These are phyloP conservation scores for Chelon auratus DNA, from an alignment of 2,797 vertebrate species.

Conservation along the genomic window DNA sequence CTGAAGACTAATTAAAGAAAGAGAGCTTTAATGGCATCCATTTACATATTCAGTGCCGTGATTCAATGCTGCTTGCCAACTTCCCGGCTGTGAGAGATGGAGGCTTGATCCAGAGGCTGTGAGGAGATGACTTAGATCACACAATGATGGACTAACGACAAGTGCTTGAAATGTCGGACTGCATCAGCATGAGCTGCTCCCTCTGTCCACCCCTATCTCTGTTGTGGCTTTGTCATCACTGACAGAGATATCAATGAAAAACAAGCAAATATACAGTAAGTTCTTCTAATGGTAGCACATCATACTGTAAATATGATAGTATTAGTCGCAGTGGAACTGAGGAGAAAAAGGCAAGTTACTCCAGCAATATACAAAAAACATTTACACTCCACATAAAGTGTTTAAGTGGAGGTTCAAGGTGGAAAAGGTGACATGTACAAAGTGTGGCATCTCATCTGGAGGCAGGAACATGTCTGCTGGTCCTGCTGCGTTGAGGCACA, in stretches of 20 bases:
- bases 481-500: slow-evolving; percentile 26
- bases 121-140: slow-evolving; percentile 35
- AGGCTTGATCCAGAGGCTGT: slow-evolving; percentile 48
- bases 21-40: slow-evolving; percentile 77
- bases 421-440: slow-evolving; percentile 53
- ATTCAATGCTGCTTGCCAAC: slow-evolving; percentile 58
- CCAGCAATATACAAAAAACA: background rate
- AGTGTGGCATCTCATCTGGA: slow-evolving; percentile 71
- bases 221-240: slow-evolving; percentile 1
- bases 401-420: slow-evolving; percentile 13
- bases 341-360: slow-evolving; percentile 11
- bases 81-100: slow-evolving; percentile 48
- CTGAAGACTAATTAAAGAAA: slow-evolving; percentile 86
- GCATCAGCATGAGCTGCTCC: slow-evolving; percentile 23
- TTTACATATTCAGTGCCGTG: slow-evolving; percentile 78
- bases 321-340: background rate
- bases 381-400: background rate
- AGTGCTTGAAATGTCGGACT: slow-evolving; percentile 26
- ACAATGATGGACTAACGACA: slow-evolving; percentile 36
- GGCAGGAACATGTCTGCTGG: slow-evolving; percentile 28
- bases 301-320: background rate
- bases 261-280: slow-evolving; percentile 3
- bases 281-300: slow-evolving; percentile 3
- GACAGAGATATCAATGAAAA: slow-evolving; percentile 7
- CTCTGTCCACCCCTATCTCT: too few species aligned